Evolutionary conservation across 2,888 invertebrate genomes (phyloP).

Genomic region (Oeneis ivallda): DNA sequence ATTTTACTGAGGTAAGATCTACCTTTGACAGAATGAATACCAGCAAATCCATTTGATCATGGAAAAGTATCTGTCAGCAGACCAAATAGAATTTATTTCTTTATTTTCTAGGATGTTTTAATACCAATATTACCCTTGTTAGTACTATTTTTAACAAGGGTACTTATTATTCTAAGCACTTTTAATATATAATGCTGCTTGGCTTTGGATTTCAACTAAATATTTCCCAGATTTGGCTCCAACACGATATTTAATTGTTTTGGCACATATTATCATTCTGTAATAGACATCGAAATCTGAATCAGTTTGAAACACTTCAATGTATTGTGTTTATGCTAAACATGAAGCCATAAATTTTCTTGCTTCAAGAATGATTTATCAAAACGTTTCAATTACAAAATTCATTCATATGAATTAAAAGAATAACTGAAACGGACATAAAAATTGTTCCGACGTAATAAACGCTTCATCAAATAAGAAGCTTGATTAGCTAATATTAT

Average conservation of each 20-base stretch:
- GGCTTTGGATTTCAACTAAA: background rate
- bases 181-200: background rate
- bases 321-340: slow-evolving; percentile 13
- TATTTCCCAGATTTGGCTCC: slow-evolving; percentile 9
- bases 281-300: slow-evolving; percentile 4
- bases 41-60: background rate
- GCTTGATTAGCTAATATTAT: too few species aligned
- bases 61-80: background rate
- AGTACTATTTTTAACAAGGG: too few species aligned
- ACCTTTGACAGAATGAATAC: background rate
- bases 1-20: background rate
- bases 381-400: slow-evolving; percentile 1
- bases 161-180: background rate
- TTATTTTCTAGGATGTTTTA: too few species aligned
- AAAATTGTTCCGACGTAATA: background rate
- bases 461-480: background rate
- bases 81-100: too few species aligned
- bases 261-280: slow-evolving; percentile 17
- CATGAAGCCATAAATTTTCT: slow-evolving; percentile 15
- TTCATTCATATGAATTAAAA: background rate
- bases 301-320: background rate
- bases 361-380: slow-evolving; percentile 8
- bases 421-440: background rate
- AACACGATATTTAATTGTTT: slow-evolving; percentile 10
- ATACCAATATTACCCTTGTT: too few species aligned